A percentile compares a stretch with the other conserved stretches of the same genome.
phyloP scores from a whole-genome alignment of 2,113 vertebrate genomes.

The Meriones unguiculatus region DNA sequence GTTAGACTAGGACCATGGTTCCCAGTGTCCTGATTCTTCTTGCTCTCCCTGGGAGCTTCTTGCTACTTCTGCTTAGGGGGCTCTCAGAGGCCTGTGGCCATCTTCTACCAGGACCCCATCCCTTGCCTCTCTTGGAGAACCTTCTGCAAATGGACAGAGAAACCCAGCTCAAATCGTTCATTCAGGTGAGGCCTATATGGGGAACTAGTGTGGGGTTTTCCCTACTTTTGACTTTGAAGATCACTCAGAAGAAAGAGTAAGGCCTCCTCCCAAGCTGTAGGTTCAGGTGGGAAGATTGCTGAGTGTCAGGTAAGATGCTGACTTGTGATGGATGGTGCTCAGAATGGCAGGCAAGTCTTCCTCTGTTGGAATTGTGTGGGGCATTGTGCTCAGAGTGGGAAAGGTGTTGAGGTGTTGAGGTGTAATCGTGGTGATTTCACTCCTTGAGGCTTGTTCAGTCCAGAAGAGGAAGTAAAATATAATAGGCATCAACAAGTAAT shows the following conservation, averaged over 20 bases:
- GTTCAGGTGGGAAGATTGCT: not conserved
- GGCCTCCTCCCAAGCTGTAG: not conserved
- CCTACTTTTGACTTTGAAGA: not conserved
- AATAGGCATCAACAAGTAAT: not conserved
- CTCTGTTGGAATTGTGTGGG: not conserved
- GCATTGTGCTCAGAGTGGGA: not conserved
- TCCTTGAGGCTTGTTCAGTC: too few relatives aligned
- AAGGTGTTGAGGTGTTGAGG: fast-evolving
- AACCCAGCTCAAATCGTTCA: slow-evolving; percentile 71
- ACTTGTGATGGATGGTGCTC: not conserved
- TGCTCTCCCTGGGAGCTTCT: too few relatives aligned
- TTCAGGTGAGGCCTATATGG: slow-evolving; percentile 55
- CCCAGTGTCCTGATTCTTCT: too few relatives aligned
- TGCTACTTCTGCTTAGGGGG: too few relatives aligned
- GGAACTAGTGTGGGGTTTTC: too few relatives aligned
- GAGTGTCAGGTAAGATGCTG: too few relatives aligned
- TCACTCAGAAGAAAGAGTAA: not conserved
- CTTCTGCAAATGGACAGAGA: slow-evolving; percentile 76
- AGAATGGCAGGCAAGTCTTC: fast-evolving
- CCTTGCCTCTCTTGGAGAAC: slow-evolving; percentile 76
- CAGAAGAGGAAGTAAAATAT: not conserved
- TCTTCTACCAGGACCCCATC: too few relatives aligned
- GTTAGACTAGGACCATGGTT: too few relatives aligned
- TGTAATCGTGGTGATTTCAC: not conserved
- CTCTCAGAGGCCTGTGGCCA: too few relatives aligned